Conservation (phyloP, 2,797 vertebrate species). For the Prionace glauca region DNA sequence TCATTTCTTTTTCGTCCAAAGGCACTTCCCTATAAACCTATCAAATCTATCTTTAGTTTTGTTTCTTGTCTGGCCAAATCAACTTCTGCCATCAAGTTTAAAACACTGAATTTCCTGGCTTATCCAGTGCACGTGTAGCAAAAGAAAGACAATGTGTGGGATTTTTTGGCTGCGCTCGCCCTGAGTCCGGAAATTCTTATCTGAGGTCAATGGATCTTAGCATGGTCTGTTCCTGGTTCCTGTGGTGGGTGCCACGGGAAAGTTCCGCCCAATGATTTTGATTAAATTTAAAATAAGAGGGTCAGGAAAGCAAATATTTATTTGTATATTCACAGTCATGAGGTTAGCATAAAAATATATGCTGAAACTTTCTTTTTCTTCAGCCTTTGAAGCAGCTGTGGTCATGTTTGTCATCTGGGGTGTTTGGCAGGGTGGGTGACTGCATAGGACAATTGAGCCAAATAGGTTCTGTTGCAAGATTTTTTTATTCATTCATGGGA, state of each 20-base stretch:
- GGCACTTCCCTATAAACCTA: not conserved
- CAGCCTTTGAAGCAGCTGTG: too few species aligned
- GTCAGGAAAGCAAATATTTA: not conserved
- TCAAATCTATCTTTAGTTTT: not conserved
- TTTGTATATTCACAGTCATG: not conserved
- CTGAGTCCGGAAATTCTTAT: too few species aligned
- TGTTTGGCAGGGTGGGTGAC: too few species aligned
- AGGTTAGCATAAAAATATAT: not conserved
- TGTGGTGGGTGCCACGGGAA: too few species aligned
- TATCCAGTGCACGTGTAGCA: not conserved
- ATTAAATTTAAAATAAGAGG: not conserved
- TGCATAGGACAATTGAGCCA: too few species aligned
- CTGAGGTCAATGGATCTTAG: too few species aligned
- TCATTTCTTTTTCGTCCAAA: not conserved
- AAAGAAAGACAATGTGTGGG: not conserved
- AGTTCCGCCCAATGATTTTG: not conserved
- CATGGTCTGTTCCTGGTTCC: too few species aligned
- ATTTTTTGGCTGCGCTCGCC: too few species aligned
- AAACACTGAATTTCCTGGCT: not conserved
- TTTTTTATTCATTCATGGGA: too few species aligned
- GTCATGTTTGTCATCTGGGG: too few species aligned
- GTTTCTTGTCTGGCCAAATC: not conserved
- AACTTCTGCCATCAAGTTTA: not conserved
- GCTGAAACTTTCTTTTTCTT: not conserved
- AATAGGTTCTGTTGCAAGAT: too few species aligned